These are phyloP conservation scores for Aleiodes sp. DNA, from an alignment of 1,140 invertebrate genomes.

Conservation along the genomic window DNA sequence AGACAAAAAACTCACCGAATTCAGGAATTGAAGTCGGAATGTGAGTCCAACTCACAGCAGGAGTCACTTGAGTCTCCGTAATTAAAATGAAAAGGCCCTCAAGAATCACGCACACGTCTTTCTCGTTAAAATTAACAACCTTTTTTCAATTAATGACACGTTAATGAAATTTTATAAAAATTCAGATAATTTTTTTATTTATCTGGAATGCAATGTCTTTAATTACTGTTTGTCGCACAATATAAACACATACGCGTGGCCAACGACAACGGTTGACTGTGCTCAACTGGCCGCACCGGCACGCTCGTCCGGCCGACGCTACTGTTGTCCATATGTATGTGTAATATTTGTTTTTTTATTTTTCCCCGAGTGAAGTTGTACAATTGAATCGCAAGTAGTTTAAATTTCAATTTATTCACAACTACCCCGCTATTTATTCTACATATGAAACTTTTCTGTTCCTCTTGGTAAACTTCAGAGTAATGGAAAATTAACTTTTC, in stretches of 20 bases:
- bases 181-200: no score
- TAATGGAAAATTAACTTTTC: no score
- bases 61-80: not conserved
- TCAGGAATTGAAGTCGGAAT: not conserved
- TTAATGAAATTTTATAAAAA: no score
- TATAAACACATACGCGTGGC: conserved; percentile 23
- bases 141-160: not conserved
- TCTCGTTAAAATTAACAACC: not conserved
- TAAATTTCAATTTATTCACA: not conserved
- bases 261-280: conserved; percentile 32
- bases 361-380: not conserved
- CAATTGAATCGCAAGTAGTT: not conserved
- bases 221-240: not conserved
- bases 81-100: not conserved
- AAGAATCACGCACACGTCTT: not conserved
- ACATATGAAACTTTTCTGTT: no score
- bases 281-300: conserved; percentile 18
- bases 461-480: no score
- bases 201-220: no score
- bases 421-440: no score
- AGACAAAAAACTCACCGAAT: not conserved
- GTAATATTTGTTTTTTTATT: not conserved
- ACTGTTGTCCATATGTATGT: not conserved
- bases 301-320: not conserved
- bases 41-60: not conserved